Percentiles rank a stretch among this genome's conserved stretches.
These are phyloP conservation scores for Arvicanthis niloticus DNA, from an alignment of 2,113 vertebrate species.

Conservation along the genomic window DNA sequence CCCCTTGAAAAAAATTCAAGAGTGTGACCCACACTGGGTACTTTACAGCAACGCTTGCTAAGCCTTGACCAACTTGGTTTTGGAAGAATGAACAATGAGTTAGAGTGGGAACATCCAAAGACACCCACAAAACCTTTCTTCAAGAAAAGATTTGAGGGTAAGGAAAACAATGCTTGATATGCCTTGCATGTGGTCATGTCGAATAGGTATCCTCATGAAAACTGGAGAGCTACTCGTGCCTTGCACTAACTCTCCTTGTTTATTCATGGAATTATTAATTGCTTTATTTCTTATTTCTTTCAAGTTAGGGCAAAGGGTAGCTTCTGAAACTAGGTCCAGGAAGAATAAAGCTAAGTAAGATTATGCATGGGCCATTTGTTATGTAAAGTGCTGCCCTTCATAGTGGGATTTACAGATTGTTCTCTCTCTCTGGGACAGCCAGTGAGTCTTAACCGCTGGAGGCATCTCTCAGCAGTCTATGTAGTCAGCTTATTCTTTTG, in stretches of 20 bases:
- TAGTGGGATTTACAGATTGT: slow-evolving; percentile 10
- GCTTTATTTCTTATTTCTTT: slow-evolving; percentile 35
- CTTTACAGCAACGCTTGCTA: not conserved
- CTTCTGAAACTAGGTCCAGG: not conserved
- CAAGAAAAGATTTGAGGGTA: slow-evolving; percentile 1
- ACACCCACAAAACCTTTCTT: not conserved
- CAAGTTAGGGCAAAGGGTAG: slow-evolving; percentile 32
- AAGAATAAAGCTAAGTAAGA: slow-evolving; percentile 42
- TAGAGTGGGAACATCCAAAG: not conserved
- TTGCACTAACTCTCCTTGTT: not conserved
- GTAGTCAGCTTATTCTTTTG: not conserved
- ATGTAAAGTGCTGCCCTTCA: slow-evolving; percentile 18
- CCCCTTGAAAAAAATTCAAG: not conserved
- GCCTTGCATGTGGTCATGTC: not conserved
- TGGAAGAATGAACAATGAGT: slow-evolving; percentile 2
- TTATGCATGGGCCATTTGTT: slow-evolving; percentile 11
- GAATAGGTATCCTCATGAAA: not conserved
- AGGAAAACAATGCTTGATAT: not conserved
- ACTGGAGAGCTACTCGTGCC: not conserved
- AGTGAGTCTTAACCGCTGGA: not conserved
- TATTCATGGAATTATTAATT: not conserved
- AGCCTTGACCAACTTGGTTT: not conserved
- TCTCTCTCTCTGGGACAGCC: not conserved
- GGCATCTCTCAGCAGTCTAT: not conserved
- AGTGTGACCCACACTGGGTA: not conserved